phyloP scores from a whole-genome alignment of 2,888 invertebrate genomes.

The Luperina testacea region DNA sequence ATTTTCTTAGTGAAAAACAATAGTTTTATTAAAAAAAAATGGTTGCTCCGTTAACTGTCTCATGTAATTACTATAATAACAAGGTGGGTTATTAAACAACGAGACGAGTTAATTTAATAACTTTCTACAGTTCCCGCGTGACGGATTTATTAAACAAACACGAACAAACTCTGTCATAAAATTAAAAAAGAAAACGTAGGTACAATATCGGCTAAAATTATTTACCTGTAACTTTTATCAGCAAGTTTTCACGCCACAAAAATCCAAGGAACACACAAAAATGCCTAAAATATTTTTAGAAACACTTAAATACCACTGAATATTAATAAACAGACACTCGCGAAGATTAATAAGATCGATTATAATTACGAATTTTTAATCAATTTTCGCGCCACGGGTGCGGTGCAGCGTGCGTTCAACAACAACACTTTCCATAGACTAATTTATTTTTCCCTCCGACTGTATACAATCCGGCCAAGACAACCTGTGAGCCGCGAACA shows the following conservation, averaged over 20 bases:
- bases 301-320: constrained; percentile 41
- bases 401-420: constrained; percentile 69
- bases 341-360: constrained; percentile 37
- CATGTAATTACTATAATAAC: constrained; percentile 36
- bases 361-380: constrained; percentile 57
- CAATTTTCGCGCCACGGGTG: constrained; percentile 67
- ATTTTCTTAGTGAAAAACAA: not conserved
- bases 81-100: constrained; percentile 8
- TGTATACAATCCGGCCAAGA: constrained; percentile 67
- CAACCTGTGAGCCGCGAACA: constrained; percentile 69
- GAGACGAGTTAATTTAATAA: constrained; percentile 27
- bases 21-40: too few species aligned
- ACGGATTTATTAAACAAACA: constrained; percentile 5
- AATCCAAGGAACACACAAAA: constrained; percentile 51
- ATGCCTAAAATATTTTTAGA: constrained; percentile 4
- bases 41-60: not conserved
- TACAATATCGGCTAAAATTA: constrained; percentile 13
- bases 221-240: constrained; percentile 54
- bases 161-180: not conserved
- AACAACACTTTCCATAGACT: constrained; percentile 74
- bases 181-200: not conserved
- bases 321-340: constrained; percentile 41
- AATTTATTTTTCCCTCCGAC: constrained; percentile 68
- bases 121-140: constrained; percentile 26
- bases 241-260: constrained; percentile 20